These are phyloP conservation scores for Merluccius polli DNA, from an alignment of 2,797 vertebrate species.

Conservation along the genomic window DNA sequence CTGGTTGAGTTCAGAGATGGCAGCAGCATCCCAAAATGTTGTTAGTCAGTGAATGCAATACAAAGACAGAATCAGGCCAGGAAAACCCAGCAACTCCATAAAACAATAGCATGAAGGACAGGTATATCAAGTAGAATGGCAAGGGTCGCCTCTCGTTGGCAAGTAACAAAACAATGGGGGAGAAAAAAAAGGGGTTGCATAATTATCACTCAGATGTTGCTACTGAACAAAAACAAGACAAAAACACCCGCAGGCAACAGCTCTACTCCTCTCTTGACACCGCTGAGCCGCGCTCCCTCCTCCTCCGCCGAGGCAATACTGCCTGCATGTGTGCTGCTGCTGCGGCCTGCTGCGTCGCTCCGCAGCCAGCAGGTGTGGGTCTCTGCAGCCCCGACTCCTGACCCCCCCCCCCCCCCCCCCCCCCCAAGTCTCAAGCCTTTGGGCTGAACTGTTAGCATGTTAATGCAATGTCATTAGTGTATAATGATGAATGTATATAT, in stretches of 20 bases:
- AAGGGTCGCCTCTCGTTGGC: not conserved
- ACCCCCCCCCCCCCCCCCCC: too few species aligned
- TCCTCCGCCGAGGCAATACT: too few species aligned
- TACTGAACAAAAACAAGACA: slow-evolving; percentile 7
- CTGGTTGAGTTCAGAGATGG: not conserved
- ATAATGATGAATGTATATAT: too few species aligned
- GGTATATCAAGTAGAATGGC: too few species aligned
- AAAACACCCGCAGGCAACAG: slow-evolving; percentile 12
- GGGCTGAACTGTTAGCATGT: too few species aligned
- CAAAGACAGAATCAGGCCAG: not conserved
- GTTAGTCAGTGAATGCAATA: not conserved
- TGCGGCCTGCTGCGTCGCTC: slow-evolving; percentile 25
- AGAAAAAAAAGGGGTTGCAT: too few species aligned
- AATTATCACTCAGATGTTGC: slow-evolving; percentile 13
- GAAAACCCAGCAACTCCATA: not conserved
- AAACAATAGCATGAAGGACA: too few species aligned
- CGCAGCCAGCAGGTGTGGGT: slow-evolving; percentile 35
- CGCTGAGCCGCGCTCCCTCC: slow-evolving; percentile 5
- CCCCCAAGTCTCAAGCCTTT: too few species aligned
- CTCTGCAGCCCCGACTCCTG: slow-evolving; percentile 10
- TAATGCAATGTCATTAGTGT: too few species aligned
- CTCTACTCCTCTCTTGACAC: not conserved
- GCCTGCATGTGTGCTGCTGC: slow-evolving; percentile 15
- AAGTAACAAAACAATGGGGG: not conserved
- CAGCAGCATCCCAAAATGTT: not conserved